Evolutionary conservation across 2,113 vertebrate species (phyloP).

Genomic region (Rhea americana): DNA sequence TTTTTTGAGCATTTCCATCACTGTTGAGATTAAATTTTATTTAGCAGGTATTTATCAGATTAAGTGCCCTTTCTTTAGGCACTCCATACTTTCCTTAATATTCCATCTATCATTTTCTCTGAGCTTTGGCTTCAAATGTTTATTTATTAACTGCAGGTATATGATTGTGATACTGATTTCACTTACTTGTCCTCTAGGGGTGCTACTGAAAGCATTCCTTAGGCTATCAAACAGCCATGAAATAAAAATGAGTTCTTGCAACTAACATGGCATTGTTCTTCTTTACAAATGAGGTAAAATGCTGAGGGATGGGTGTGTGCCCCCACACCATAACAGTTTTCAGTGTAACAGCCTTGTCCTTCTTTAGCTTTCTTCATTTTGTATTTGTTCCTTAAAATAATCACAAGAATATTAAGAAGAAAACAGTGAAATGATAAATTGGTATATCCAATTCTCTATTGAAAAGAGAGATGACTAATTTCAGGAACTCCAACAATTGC

Average conservation of each 20-base stretch:
- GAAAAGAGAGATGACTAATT: background rate
- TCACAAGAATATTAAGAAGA: background rate
- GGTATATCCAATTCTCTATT: background rate
- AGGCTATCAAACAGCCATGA: background rate
- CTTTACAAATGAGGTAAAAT: background rate
- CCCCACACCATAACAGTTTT: background rate
- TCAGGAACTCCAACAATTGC: background rate
- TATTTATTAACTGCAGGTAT: background rate
- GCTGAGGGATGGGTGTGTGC: background rate
- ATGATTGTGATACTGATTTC: background rate
- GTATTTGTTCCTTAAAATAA: background rate
- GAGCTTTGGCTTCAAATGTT: background rate
- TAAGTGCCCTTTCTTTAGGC: background rate
- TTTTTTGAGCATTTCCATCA: background rate
- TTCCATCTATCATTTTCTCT: background rate
- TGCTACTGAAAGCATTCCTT: background rate
- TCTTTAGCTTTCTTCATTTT: background rate
- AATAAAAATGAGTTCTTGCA: background rate
- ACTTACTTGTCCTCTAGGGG: background rate
- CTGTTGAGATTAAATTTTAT: background rate
- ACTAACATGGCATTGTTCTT: background rate
- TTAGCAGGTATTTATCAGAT: background rate
- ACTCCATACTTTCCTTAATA: background rate
- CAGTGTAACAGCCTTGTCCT: background rate
- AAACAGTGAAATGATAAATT: background rate